phyloP scores from a whole-genome alignment of 2,888 invertebrate species.

The Portevinia maculata region DNA sequence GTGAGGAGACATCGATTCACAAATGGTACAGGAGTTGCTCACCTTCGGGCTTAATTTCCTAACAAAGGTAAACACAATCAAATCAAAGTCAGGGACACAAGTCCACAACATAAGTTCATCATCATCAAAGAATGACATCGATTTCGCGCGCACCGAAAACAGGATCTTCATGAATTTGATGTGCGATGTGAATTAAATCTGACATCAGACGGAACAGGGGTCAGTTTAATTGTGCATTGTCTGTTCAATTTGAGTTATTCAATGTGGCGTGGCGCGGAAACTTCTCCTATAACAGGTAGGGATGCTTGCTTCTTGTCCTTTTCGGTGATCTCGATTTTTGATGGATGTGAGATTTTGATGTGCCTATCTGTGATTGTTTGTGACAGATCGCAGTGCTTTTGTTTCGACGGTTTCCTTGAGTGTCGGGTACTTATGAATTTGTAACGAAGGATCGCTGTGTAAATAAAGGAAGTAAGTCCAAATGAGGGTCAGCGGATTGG shows the following conservation, averaged over 20 bases:
- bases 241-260: constrained; percentile 59
- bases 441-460: constrained; percentile 38
- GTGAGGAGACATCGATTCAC: constrained; percentile 44
- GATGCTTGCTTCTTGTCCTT: constrained; percentile 36
- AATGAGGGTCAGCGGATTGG: constrained; percentile 57
- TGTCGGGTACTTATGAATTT: constrained; percentile 42
- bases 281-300: constrained; percentile 26
- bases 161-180: constrained; percentile 45
- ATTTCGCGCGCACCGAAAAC: constrained; percentile 58
- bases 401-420: constrained; percentile 24
- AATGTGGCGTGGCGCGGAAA: constrained; percentile 5
- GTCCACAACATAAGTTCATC: constrained; percentile 46
- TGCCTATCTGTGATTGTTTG: constrained; percentile 76
- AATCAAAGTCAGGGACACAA: constrained; percentile 65
- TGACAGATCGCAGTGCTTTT: constrained; percentile 74
- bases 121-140: constrained; percentile 54
- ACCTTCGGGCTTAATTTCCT: constrained; percentile 60
- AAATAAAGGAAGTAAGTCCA: constrained; percentile 48
- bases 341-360: constrained; percentile 77
- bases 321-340: constrained; percentile 63
- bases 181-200: constrained; percentile 75
- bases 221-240: constrained; percentile 75
- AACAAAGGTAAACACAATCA: constrained; percentile 63
- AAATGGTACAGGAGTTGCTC: constrained; percentile 71
- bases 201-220: constrained; percentile 75